A percentile compares a stretch with the other conserved stretches of the same genome.
Evolutionary conservation across 2,888 invertebrate species (phyloP).

Genomic region (Psylliodes chrysocephalus): DNA sequence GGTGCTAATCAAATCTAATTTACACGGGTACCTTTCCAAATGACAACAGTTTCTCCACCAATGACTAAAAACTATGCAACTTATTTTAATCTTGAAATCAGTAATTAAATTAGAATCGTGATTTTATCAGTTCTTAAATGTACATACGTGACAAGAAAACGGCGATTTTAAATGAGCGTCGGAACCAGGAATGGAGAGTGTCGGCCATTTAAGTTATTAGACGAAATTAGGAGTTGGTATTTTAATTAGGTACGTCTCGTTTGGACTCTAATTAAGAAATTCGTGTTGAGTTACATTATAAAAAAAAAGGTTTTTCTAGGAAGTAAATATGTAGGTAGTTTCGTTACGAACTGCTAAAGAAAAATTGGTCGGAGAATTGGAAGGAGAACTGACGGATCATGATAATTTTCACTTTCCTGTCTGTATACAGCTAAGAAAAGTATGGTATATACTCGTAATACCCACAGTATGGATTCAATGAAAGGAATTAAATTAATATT

Average conservation of each 20-base stretch:
- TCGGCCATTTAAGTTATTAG: background rate
- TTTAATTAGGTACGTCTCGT: background rate
- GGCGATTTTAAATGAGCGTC: background rate
- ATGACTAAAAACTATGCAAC: background rate
- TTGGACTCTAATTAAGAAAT: background rate
- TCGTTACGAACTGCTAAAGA: too few species aligned
- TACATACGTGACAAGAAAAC: background rate
- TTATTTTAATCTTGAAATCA: constrained; percentile 17
- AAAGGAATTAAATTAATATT: too few species aligned
- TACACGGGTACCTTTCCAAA: too few species aligned
- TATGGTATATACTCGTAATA: too few species aligned
- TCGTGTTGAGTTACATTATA: background rate
- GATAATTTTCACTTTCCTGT: too few species aligned
- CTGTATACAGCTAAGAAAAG: too few species aligned
- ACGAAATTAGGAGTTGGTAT: background rate
- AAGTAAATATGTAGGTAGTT: background rate
- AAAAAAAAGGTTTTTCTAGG: background rate
- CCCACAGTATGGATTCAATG: too few species aligned
- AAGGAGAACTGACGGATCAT: too few species aligned
- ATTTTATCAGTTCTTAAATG: background rate
- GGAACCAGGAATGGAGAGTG: background rate
- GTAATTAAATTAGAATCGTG: constrained; percentile 19
- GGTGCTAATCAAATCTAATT: too few species aligned
- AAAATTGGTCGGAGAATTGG: too few species aligned
- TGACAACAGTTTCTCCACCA: too few species aligned